A percentile compares a stretch with the other conserved stretches of the same genome.
Conservation (phyloP, 2,888 invertebrate species). For the Agapostemon virescens region DNA sequence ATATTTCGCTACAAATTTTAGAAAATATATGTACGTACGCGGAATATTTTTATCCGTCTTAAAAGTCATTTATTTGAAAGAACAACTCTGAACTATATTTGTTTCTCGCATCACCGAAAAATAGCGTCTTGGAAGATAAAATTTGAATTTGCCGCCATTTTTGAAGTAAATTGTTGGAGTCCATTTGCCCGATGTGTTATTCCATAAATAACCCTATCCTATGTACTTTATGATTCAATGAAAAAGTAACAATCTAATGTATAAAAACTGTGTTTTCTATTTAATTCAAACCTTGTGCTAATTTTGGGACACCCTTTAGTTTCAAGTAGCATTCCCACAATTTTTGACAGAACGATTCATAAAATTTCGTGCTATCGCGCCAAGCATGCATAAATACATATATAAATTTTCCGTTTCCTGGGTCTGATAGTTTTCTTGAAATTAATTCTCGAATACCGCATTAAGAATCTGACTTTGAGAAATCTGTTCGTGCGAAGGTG, state of each 20-base stretch:
- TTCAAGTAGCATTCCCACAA: background rate
- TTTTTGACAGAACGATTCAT: background rate
- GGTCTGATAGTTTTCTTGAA: background rate
- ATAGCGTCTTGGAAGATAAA: no score
- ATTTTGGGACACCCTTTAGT: no score
- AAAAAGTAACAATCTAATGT: no score
- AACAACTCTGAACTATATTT: background rate
- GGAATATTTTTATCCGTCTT: no score
- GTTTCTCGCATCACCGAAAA: background rate
- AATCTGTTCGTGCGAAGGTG: background rate
- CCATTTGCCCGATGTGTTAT: no score
- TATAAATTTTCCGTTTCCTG: background rate
- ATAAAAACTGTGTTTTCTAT: no score
- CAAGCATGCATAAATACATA: background rate
- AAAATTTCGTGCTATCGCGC: accelerated
- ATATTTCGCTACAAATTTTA: background rate
- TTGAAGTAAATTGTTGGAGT: no score
- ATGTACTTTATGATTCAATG: no score
- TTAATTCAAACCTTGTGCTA: no score
- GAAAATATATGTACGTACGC: background rate
- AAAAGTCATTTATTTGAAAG: background rate
- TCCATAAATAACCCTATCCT: no score
- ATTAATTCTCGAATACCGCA: background rate
- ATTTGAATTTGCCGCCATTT: no score
- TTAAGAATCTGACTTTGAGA: background rate